Conservation (phyloP, 2,888 invertebrate species). For the Empis livida region DNA sequence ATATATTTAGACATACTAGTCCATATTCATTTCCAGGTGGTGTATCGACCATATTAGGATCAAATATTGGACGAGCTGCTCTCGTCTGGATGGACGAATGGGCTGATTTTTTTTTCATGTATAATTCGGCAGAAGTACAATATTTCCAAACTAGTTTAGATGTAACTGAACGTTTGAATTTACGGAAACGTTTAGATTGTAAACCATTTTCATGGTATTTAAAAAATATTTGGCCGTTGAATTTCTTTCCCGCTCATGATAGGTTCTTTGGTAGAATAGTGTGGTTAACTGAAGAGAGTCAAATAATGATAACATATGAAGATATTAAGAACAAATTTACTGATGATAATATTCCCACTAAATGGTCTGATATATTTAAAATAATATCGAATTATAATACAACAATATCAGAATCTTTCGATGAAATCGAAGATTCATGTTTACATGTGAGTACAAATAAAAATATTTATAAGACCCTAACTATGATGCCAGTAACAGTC, state of each 20-base stretch:
- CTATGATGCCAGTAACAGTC: conserved; percentile 22
- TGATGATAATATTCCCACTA: conserved; percentile 17
- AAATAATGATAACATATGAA: conserved; percentile 23
- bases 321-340: conserved; percentile 20
- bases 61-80: conserved; percentile 86
- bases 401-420: conserved; percentile 21
- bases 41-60: conserved; percentile 61
- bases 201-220: conserved; percentile 90
- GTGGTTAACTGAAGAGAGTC: conserved; percentile 27
- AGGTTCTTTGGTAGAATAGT: conserved; percentile 80
- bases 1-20: conserved; percentile 81
- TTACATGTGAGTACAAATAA: conserved; percentile 21
- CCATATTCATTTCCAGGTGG: conserved; percentile 95
- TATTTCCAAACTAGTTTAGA: conserved; percentile 18
- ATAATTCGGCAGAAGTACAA: conserved; percentile 39
- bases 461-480: conserved; percentile 1
- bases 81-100: conserved; percentile 98
- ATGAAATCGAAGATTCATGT: conserved; percentile 28
- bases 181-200: conserved; percentile 62
- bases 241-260: conserved; percentile 81
- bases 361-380: conserved; percentile 24
- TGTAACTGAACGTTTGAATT: conserved; percentile 47
- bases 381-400: conserved; percentile 23
- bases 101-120: conserved; percentile 82
- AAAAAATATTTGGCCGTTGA: conserved; percentile 88